Conservation (phyloP, 2,888 invertebrate species). For the Deilephila porcellus region DNA sequence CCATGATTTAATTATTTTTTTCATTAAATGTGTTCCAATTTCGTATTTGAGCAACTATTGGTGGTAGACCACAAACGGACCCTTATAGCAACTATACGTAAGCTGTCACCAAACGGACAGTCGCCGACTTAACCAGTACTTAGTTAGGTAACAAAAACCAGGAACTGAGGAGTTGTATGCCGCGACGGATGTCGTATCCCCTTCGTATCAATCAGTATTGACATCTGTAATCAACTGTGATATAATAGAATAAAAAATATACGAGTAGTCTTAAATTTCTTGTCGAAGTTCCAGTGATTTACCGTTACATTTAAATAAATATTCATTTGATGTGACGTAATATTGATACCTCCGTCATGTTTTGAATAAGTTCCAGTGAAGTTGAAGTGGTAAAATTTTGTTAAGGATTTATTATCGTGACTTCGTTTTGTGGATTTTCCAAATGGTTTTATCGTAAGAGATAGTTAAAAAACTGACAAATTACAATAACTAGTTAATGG, state of each 20-base stretch:
- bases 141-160: constrained; percentile 24
- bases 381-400: no score
- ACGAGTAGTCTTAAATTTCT: background rate
- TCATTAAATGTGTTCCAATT: no score
- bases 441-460: no score
- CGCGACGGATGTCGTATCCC: constrained; percentile 31
- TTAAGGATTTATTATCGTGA: no score
- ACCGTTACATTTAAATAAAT: constrained; percentile 61
- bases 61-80: no score
- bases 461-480: no score
- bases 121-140: constrained; percentile 1
- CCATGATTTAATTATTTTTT: no score
- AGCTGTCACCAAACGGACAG: background rate
- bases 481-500: no score
- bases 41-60: no score
- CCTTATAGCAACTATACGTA: no score
- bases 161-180: constrained; percentile 38
- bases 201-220: constrained; percentile 5
- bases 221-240: background rate
- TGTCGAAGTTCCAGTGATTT: constrained; percentile 50
- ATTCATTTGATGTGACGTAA: constrained; percentile 24
- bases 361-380: no score
- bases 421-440: no score
- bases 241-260: background rate
- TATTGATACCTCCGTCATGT: background rate